These are phyloP conservation scores for Hydractinia echinata DNA, from an alignment of 30 jellyfish, hydroid and myxozoan genomes.

Conservation along the genomic window DNA sequence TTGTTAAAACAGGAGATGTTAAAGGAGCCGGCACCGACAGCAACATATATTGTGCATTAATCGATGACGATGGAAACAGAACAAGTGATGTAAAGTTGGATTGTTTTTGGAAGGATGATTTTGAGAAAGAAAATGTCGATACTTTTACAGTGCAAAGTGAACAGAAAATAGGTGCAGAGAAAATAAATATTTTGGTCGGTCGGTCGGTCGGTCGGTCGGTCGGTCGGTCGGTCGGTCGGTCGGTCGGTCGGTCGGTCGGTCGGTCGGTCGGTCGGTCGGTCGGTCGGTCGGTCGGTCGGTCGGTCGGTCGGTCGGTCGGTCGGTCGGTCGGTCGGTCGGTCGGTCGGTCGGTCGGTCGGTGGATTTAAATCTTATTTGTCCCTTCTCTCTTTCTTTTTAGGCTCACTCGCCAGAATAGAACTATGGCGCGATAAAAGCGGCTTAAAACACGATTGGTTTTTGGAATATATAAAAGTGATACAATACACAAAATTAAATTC, in stretches of 20 bases:
- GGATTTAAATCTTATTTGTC: too few relatives aligned
- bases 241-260: too few relatives aligned
- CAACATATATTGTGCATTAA: conserved; percentile 51
- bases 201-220: too few relatives aligned
- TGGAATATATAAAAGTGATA: conserved; percentile 65
- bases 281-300: too few relatives aligned
- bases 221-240: too few relatives aligned
- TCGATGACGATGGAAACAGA: conserved; percentile 54
- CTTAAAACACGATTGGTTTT: conserved; percentile 74
- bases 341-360: too few relatives aligned
- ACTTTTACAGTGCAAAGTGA: conserved; percentile 39
- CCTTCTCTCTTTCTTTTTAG: background rate
- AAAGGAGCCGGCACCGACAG: conserved; percentile 15
- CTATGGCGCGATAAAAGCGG: conserved; percentile 69
- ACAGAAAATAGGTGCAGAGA: background rate
- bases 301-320: too few relatives aligned
- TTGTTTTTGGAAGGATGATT: conserved; percentile 67
- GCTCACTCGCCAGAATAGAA: conserved; percentile 35
- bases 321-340: too few relatives aligned
- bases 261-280: too few relatives aligned
- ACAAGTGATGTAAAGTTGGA: conserved; percentile 59
- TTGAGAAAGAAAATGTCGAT: conserved; percentile 67
- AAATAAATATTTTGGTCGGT: too few relatives aligned
- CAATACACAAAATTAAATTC: background rate
- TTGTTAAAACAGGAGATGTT: conserved; percentile 79